phyloP scores from a whole-genome alignment of 2,888 invertebrate species.

The Omphaloscelis lunosa region DNA sequence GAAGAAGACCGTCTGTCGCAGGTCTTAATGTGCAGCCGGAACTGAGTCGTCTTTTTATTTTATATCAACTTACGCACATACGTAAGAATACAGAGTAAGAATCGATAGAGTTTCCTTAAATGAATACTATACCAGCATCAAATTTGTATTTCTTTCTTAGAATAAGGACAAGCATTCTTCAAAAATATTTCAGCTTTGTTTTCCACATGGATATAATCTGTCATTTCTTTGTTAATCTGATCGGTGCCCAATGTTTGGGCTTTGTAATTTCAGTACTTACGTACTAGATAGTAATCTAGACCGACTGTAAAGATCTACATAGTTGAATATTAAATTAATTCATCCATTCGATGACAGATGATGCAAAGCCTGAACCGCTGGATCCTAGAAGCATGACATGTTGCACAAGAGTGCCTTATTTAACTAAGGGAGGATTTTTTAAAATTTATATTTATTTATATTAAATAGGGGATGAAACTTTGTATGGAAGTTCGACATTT shows the following conservation, averaged over 20 bases:
- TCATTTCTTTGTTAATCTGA: neutral
- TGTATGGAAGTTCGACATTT: neutral
- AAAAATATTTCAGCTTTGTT: neutral
- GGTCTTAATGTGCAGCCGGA: conserved; percentile 60
- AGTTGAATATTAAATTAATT: neutral
- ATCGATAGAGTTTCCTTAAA: conserved; percentile 34
- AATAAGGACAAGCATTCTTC: neutral
- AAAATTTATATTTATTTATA: too few species aligned
- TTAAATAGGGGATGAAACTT: neutral
- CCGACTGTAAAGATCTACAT: neutral
- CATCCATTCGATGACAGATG: neutral
- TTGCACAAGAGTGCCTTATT: neutral
- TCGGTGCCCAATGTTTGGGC: too few species aligned
- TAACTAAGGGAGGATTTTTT: neutral
- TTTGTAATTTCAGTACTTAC: neutral
- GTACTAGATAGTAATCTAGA: neutral
- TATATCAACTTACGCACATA: conserved; percentile 63
- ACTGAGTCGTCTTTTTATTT: conserved; percentile 58
- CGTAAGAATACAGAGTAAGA: conserved; percentile 42
- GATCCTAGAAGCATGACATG: neutral
- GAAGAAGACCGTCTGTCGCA: conserved; percentile 73
- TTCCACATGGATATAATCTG: neutral
- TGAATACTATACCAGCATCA: neutral
- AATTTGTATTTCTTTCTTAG: neutral
- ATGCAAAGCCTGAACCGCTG: neutral